Conservation (phyloP, 2,797 vertebrate genomes). For the Sebastes aleutianus region DNA sequence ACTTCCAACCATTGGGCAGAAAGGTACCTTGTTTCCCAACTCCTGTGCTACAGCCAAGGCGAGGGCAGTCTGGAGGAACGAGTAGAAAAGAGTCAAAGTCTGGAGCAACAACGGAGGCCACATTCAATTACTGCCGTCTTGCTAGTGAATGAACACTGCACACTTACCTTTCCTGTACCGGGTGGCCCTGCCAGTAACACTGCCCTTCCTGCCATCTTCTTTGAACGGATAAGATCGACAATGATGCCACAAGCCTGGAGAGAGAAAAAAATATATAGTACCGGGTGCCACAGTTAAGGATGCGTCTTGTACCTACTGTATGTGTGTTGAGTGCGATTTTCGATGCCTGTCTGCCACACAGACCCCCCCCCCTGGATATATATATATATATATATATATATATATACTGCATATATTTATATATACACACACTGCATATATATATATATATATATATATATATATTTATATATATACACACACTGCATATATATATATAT, state of each 20-base stretch:
- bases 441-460: too few relatives aligned
- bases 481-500: too few relatives aligned
- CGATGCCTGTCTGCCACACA: too few relatives aligned
- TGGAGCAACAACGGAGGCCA: background rate
- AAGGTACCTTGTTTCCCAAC: conserved; percentile 97
- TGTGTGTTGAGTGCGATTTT: too few relatives aligned
- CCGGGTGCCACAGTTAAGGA: too few relatives aligned
- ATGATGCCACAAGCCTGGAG: conserved; percentile 94
- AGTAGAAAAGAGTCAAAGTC: background rate
- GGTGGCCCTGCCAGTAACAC: conserved; percentile 95
- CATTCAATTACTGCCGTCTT: background rate
- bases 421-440: fast-evolving
- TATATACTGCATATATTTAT: too few relatives aligned
- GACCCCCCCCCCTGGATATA: too few relatives aligned
- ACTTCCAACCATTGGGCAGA: conserved; percentile 99
- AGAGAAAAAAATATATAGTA: background rate
- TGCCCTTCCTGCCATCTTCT: conserved; percentile 98
- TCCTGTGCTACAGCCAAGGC: conserved; percentile 97
- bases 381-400: too few relatives aligned
- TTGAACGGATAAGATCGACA: conserved; percentile 95
- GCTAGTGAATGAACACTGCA: background rate
- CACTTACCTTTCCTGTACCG: conserved; percentile 95
- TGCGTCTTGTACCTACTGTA: too few relatives aligned
- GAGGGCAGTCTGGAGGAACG: conserved; percentile 88
- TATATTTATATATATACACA: too few relatives aligned